Evolutionary conservation across 2,888 invertebrate genomes (phyloP).

Genomic region (Kryphioiulus occultus): DNA sequence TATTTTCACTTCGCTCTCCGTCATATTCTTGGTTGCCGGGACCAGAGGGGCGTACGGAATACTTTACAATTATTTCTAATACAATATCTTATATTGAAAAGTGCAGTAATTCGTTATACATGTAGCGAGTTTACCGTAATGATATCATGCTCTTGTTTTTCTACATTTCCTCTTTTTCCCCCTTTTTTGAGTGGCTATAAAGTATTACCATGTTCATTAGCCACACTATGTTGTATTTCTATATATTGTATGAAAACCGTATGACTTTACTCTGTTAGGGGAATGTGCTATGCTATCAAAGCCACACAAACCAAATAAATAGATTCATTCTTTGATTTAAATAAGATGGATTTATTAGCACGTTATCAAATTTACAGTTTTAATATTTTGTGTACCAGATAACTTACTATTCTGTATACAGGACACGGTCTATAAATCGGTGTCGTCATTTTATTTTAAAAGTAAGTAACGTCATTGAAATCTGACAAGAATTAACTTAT

Average conservation of each 20-base stretch:
- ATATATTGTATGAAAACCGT: constrained; percentile 13
- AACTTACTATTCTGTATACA: too few species aligned
- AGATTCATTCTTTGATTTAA: neutral
- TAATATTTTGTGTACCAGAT: neutral
- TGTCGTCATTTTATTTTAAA: neutral
- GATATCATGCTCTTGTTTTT: neutral
- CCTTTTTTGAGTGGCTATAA: neutral
- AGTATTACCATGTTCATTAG: constrained; percentile 12
- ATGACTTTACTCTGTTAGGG: constrained; percentile 29
- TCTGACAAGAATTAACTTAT: neutral
- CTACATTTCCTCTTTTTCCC: neutral
- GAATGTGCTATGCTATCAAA: neutral
- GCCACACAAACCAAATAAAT: constrained; percentile 35
- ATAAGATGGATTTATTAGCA: neutral
- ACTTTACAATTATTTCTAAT: constrained; percentile 2
- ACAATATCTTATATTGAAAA: neutral
- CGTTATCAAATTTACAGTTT: neutral
- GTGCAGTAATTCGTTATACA: neutral
- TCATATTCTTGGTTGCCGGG: constrained; percentile 27
- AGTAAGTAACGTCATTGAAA: neutral
- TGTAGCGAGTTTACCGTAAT: neutral
- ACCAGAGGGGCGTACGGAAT: constrained; percentile 24
- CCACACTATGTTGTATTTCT: constrained; percentile 28
- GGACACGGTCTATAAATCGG: neutral
- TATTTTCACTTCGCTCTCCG: constrained; percentile 6